phyloP scores from a whole-genome alignment of 2,797 vertebrate genomes.

The Aythya fuligula region DNA sequence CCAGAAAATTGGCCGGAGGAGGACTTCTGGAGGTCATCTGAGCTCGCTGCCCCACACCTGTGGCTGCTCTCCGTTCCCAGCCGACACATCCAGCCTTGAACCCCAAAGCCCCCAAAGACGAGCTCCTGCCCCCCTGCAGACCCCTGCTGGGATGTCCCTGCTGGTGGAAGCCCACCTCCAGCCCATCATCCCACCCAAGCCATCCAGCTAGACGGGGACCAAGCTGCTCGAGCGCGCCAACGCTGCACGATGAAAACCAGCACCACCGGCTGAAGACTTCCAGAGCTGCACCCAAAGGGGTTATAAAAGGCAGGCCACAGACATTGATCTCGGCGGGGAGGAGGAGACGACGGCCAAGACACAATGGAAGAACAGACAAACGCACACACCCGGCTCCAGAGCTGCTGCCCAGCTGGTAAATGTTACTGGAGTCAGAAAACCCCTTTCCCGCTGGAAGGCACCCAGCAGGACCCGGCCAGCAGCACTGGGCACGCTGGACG shows the following conservation, averaged over 20 bases:
- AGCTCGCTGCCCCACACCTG: background rate
- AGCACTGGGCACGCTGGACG: background rate
- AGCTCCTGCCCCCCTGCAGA: no score
- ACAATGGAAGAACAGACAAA: constrained; percentile 77
- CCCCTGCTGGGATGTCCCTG: background rate
- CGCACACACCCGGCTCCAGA: constrained; percentile 71
- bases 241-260: background rate
- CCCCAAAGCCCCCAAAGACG: background rate
- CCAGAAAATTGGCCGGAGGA: background rate
- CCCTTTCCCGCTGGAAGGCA: background rate
- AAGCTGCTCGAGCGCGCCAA: rapidly evolving
- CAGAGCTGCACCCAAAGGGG: constrained; percentile 56
- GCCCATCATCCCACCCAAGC: background rate
- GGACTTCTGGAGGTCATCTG: background rate
- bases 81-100: background rate
- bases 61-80: background rate
- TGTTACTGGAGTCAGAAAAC: constrained; percentile 34
- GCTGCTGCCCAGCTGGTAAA: constrained; percentile 52
- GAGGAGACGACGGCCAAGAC: constrained; percentile 28
- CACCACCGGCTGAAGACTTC: background rate
- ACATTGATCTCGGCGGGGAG: constrained; percentile 34
- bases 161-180: background rate
- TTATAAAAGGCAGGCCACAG: constrained; percentile 57
- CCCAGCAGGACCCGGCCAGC: background rate
- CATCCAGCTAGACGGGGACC: background rate